Evolutionary conservation across 2,888 invertebrate genomes (phyloP).

Genomic region (Chrysolina haemoptera): DNA sequence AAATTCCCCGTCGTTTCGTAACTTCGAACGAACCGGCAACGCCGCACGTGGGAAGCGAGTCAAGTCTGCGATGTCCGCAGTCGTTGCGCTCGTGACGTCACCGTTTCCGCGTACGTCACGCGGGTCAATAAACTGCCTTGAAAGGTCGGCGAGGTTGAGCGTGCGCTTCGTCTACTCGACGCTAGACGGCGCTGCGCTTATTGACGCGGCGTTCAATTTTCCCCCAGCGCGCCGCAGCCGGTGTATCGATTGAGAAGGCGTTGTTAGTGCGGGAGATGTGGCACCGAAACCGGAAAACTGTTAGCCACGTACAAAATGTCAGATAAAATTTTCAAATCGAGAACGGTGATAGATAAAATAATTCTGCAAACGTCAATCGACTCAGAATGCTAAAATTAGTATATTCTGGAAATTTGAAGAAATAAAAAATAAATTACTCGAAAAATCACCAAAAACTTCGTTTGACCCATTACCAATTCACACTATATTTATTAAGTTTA

Average conservation of each 20-base stretch:
- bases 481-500: too few relatives aligned
- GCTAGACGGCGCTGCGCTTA: constrained; percentile 58
- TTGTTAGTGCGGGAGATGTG: neutral
- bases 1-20: neutral
- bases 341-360: too few relatives aligned
- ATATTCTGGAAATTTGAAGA: too few relatives aligned
- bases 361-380: too few relatives aligned
- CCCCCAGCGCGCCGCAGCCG: neutral
- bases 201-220: constrained; percentile 2
- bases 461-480: too few relatives aligned
- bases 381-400: too few relatives aligned
- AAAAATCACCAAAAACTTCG: too few relatives aligned
- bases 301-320: too few relatives aligned
- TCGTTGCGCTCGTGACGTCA: constrained; percentile 67
- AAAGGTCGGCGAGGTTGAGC: constrained; percentile 67
- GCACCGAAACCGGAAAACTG: too few relatives aligned
- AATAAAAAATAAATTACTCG: neutral
- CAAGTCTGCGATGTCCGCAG: constrained; percentile 61
- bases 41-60: constrained; percentile 21
- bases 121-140: constrained; percentile 71
- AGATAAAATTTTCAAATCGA: too few relatives aligned
- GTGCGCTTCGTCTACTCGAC: constrained; percentile 61
- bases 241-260: neutral
- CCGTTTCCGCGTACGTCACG: constrained; percentile 66
- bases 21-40: constrained; percentile 16